Evolutionary conservation across 2,797 vertebrate species (phyloP).

Genomic region (Melanotaenia pygmaea): DNA sequence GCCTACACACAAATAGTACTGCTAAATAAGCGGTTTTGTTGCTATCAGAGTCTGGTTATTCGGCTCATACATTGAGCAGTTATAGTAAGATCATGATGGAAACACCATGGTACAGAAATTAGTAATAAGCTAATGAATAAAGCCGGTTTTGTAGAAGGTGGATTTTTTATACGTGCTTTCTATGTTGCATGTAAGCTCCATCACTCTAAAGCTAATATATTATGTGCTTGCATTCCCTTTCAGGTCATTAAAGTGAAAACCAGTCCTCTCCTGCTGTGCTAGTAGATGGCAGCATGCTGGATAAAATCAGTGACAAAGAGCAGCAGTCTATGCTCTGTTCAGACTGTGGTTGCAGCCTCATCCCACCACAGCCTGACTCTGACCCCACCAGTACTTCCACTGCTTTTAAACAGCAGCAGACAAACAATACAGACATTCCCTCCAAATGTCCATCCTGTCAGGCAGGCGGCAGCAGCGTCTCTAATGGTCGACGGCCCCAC

Average conservation of each 20-base stretch:
- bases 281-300: constrained; percentile 65
- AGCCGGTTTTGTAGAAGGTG: not conserved
- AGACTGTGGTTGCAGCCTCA: constrained; percentile 63
- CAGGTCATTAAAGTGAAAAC: constrained; percentile 38
- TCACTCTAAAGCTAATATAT: not conserved
- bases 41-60: not conserved
- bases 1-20: constrained; percentile 17
- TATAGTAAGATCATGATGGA: not conserved
- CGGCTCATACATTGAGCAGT: no score
- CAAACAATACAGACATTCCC: constrained; percentile 14
- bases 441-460: constrained; percentile 68
- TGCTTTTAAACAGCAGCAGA: constrained; percentile 22
- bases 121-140: not conserved
- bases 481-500: constrained; percentile 53
- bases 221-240: constrained; percentile 13
- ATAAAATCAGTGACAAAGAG: constrained; percentile 41
- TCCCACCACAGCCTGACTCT: constrained; percentile 21
- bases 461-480: constrained; percentile 26
- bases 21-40: not conserved
- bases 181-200: not conserved
- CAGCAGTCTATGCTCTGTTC: constrained; percentile 52
- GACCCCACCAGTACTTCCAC: constrained; percentile 26
- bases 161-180: not conserved
- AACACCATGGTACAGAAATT: not conserved
- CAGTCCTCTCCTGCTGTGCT: constrained; percentile 28